Conservation (phyloP, 2,113 vertebrate genomes). For the Cinclus mexicanus region DNA sequence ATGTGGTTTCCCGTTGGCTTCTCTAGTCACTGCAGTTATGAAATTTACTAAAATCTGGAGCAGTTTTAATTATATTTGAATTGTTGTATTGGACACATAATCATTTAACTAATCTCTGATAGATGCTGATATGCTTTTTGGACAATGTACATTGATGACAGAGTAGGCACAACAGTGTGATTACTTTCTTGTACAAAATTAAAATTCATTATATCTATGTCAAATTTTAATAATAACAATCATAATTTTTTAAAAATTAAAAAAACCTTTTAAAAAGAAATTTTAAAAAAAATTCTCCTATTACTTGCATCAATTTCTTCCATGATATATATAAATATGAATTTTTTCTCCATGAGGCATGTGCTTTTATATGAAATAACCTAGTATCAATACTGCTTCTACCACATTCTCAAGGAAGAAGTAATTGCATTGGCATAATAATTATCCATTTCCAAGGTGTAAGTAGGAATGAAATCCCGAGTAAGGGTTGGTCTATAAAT, state of each 20-base stretch:
- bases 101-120: background rate
- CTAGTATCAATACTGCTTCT: constrained; percentile 39
- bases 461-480: constrained; percentile 47
- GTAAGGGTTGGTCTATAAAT: constrained; percentile 46
- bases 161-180: background rate
- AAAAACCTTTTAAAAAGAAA: no score
- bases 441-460: constrained; percentile 21
- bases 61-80: background rate
- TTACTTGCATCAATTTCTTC: background rate
- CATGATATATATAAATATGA: background rate
- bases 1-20: background rate
- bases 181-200: background rate
- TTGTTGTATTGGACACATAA: background rate
- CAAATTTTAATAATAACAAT: background rate
- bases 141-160: background rate
- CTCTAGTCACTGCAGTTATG: background rate
- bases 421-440: constrained; percentile 39
- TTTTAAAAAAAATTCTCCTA: background rate
- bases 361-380: constrained; percentile 2
- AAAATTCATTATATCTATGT: background rate
- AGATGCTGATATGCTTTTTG: background rate
- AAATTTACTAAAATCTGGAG: background rate
- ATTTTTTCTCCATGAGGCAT: background rate
- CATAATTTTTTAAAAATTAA: no score
- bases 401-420: constrained; percentile 15